A percentile compares a stretch with the other conserved stretches of the same genome.
phyloP scores from a whole-genome alignment of 1,140 invertebrate genomes.

The Octopus sinensis region DNA sequence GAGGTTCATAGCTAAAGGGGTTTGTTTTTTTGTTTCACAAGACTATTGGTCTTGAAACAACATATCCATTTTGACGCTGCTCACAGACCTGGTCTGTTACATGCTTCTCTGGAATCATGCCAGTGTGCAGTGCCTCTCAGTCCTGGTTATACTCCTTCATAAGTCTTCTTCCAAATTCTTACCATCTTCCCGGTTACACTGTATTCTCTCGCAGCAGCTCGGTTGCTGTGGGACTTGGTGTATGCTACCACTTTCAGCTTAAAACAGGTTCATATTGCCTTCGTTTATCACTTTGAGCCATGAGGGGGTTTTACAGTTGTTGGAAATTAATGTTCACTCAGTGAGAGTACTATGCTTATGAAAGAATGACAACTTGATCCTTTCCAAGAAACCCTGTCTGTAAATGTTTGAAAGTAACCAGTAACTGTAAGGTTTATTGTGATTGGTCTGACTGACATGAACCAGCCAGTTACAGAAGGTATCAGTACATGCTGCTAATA shows the following conservation, averaged over 20 bases:
- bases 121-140: not conserved
- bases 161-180: not conserved
- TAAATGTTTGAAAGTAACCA: constrained; percentile 2
- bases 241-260: not conserved
- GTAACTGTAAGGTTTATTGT: not conserved
- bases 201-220: not conserved
- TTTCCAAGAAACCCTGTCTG: not conserved
- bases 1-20: no score
- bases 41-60: not conserved
- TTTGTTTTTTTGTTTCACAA: no score
- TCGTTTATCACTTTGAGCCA: not conserved
- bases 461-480: not conserved
- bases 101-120: not conserved
- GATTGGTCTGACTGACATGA: not conserved
- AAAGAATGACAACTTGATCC: no score
- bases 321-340: not conserved
- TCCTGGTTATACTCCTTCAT: not conserved
- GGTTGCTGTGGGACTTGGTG: not conserved
- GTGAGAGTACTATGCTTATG: no score
- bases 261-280: not conserved
- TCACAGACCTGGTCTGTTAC: not conserved
- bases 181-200: not conserved
- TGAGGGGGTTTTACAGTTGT: not conserved
- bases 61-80: not conserved
- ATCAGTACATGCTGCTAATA: not conserved